Evolutionary conservation across 2,113 vertebrate genomes (phyloP), one percentile per base, ranked within the genome.

Genomic region (Dinomys branickii): DNA sequence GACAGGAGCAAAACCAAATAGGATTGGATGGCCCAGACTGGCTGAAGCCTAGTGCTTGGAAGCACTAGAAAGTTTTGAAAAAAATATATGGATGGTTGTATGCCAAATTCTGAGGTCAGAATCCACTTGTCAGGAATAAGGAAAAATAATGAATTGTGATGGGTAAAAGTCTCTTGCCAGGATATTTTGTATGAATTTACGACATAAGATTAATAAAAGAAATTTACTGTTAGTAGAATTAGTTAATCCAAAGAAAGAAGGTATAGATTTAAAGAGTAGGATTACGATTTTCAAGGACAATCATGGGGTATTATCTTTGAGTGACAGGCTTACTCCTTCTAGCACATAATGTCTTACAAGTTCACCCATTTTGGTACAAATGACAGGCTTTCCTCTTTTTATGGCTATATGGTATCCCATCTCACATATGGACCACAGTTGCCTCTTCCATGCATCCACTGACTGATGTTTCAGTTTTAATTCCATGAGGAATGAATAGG

Each of bases 41-140:
- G 5, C 35, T 85, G 30, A 75, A 89, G 3, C n/a, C 41, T 50
- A 13, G 8, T 4, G 9, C 67, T 75, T 54, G 8, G 38, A 80
- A 7, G 33, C 77, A 16, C 71, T 28, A 13, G 65, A 85, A 85
- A 54, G 4, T 41, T 71, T 95, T 75, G 50, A 33, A 91, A 84
- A 24, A 91, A 85, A 91, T 80, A 58, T 35, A 33, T 20, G 41
- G 50, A 75, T 0, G 6, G 7, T 85, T 59, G 22, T 87, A 92
- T 89, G 33, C 80, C 63, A 78, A 52, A 78, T 83, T 86, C 61
- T 94, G 67, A 88, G 38, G 24, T 87, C 41, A 82, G 14, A 65
- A 88, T 91, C 91, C 30, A 95, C n/a, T 73, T 73, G 67, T 94
- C 84, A 91, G 50, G 4, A 80, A 56, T 20, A 82, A 90, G 14